Base-by-base conservation (phyloP, 1,140 invertebrate genomes). In the Drosophila ohnishii region DNA sequence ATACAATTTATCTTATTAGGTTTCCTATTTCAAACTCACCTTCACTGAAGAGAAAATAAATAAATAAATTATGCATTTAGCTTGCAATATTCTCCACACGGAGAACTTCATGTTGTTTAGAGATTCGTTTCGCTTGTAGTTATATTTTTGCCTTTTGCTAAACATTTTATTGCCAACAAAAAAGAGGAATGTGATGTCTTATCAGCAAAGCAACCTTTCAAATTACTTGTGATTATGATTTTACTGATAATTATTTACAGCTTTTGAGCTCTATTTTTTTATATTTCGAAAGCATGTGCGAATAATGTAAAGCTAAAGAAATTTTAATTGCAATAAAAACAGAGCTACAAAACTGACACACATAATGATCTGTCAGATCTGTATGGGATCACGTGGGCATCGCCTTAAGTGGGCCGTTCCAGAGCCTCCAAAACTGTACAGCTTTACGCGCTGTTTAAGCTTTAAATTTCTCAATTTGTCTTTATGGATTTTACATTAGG, bases 361-460 rank as follows among this genome's bases (percentile, higher is more conserved):
- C 48, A 37, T 35, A 19, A 45, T 22, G 32, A 37, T 53, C 51
- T 55, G 30, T 22, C 25, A 40, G 64, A 71, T 71, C 42, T 35
- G 42, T 32, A 13, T 13, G 28, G 19, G 10, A 40, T 35, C 42
- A 71, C 42, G 67, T 71, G 67, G 67, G 67, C 10, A 25, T 47
- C 8, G 66, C n/a, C 44, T 71, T 28, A 40, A 59, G 69, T 72
- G 66, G 69, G 69, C 30, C 57, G 69, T 30, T 22, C 40, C 67
- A 71, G 50, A 58, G n/a, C 10, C 22, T 39, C 11, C 28, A 22
- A 75, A 75, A 64, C 71, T 51, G 51, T 75, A 13, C 28, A 11
- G 44, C 35, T 63, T 74, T 59, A 72, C 69, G 56, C 37, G 67
- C 45, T 30, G 67, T 51, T 73, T 74, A 34, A 73, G 70, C 69